These are phyloP conservation scores for Tadarida brasiliensis DNA, from an alignment of 2,797 vertebrate species.

Conservation along the genomic window DNA sequence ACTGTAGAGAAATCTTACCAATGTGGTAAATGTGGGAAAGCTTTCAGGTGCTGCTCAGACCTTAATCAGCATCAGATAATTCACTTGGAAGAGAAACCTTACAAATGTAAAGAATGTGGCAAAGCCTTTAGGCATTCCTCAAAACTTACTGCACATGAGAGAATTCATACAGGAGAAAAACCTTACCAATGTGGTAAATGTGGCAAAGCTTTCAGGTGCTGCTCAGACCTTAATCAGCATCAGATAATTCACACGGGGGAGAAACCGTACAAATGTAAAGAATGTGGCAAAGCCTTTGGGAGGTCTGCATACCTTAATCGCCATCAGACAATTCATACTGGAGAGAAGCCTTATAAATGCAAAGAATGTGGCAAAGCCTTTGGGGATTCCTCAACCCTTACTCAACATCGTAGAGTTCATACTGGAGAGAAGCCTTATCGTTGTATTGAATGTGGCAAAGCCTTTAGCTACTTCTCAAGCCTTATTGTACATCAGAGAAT, in stretches of 20 bases:
- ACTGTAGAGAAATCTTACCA: not conserved
- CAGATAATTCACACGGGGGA: not conserved
- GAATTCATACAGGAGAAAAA: not conserved
- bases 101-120: not conserved
- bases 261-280: not conserved
- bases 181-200: not conserved
- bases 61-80: not conserved
- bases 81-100: not conserved
- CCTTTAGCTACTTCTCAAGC: too few relatives aligned
- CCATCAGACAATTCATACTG: not conserved
- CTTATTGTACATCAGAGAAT: too few relatives aligned
- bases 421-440: not conserved
- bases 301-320: not conserved
- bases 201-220: not conserved
- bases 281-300: not conserved
- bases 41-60: not conserved
- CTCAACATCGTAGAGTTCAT: not conserved
- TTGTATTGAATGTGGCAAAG: not conserved
- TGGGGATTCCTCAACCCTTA: not conserved
- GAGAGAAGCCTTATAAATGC: not conserved
- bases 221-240: not conserved
- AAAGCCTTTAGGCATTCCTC: not conserved
- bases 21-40: not conserved
- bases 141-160: not conserved
- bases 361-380: not conserved